phyloP scores from a whole-genome alignment of 2,888 invertebrate genomes.

The Merodon equestris region DNA sequence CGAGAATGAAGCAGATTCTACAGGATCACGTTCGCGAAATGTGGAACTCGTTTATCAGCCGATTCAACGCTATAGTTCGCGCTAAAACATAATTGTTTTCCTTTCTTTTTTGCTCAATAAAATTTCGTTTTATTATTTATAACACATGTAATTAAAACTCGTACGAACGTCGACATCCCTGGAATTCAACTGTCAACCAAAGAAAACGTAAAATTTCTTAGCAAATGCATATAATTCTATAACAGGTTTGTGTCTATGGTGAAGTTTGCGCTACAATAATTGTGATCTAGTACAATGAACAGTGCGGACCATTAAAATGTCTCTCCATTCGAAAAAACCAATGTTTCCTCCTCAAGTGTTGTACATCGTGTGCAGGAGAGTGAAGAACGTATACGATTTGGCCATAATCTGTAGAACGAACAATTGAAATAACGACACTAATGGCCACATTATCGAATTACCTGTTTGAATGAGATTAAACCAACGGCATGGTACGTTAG shows the following conservation, averaged over 20 bases:
- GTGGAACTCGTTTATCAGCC: too few relatives aligned
- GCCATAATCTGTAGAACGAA: conserved; percentile 18
- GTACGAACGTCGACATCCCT: too few relatives aligned
- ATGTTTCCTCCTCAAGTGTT: background rate
- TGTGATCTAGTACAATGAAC: conserved; percentile 20
- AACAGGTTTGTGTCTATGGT: conserved; percentile 32
- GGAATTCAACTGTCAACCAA: too few relatives aligned
- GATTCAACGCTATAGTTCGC: too few relatives aligned
- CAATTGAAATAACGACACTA: background rate
- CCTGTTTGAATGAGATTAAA: conserved; percentile 30
- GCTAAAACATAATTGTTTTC: too few relatives aligned
- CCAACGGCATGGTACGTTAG: conserved; percentile 32
- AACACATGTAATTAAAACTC: too few relatives aligned
- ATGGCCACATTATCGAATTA: background rate
- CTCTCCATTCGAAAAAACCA: background rate
- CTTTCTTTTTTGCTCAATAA: too few relatives aligned
- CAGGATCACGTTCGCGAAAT: too few relatives aligned
- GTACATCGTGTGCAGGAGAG: conserved; percentile 30
- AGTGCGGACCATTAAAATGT: conserved; percentile 11
- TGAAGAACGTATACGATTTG: conserved; percentile 39
- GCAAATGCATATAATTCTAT: background rate
- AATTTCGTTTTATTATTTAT: too few relatives aligned
- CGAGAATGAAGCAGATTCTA: too few relatives aligned
- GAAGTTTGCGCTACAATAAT: conserved; percentile 1
- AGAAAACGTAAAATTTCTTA: too few relatives aligned